Base-by-base conservation (phyloP, 2,888 invertebrate species). In the Pyrochroa serraticornis region DNA sequence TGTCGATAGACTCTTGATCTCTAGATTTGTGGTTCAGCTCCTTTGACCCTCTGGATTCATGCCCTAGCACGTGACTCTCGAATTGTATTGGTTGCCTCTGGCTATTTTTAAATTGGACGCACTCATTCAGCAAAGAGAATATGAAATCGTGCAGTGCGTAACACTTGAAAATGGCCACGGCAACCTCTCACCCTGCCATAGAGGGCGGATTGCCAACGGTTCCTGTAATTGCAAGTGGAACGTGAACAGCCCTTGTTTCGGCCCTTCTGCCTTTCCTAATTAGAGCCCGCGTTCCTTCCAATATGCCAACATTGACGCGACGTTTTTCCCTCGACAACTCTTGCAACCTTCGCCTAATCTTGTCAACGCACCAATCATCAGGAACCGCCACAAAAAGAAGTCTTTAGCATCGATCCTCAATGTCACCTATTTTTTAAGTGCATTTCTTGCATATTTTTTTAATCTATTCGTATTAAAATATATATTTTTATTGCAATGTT, bases 151-250 rank as follows among this genome's bases (percentile, higher is more conserved):
- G 49, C 52, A 46, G 48, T 41, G 59, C 45, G 49, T 59, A 47
- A 33, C 44, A 50, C 44, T 44, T 37, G 31, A 34, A 33, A 50
- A 56, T 42, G 47, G 48, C 48, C 42, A 34, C 38, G 14, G 12
- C 53, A 36, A 32, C 41, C 37, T 54, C 47, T 46, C 37, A 55
- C 48, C 57, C 57, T 46, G 42, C 42, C 49, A 43, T 36, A 48
- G 45, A 36, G 51, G 51, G 57, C 34, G 57, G 50, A 43, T 56
- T 56, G 48, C 58, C 53, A 47, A 53, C 54, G 54, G 56, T 57
- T 49, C 52, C 64, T 65, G 63, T 68, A 69, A 68, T 68, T 69
- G 69, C 65, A 66, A 68, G 68, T 68, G 63, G 68, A 66, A 68
- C 65, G 66, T 69, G 66, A 64, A 69, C 62, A 65, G 67, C 64